Evolutionary conservation across 2,888 invertebrate genomes (phyloP).

Genomic region (Drosophila atroscutellata): DNA sequence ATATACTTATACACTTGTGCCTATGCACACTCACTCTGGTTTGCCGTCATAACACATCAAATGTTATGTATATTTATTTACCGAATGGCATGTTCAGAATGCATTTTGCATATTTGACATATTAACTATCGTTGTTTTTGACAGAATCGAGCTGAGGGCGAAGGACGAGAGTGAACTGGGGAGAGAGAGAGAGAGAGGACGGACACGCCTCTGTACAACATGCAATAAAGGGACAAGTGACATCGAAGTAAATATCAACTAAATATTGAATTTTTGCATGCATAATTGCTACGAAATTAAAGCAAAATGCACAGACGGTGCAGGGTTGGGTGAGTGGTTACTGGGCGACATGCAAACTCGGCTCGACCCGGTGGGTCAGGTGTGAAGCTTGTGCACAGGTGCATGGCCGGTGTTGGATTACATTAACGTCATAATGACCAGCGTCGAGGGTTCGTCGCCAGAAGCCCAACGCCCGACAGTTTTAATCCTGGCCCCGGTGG

Average conservation of each 20-base stretch:
- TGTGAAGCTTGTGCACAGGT: constrained; percentile 75
- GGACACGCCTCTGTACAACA: constrained; percentile 47
- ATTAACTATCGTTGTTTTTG: constrained; percentile 63
- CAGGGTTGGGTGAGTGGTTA: constrained; percentile 13
- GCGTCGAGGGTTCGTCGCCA: constrained; percentile 43
- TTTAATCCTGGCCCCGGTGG: constrained; percentile 62
- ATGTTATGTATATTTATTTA: constrained; percentile 20
- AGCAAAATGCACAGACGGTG: constrained; percentile 62
- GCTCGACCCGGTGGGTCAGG: constrained; percentile 47
- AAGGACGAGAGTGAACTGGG: background rate
- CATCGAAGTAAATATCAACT: constrained; percentile 59
- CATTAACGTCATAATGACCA: constrained; percentile 79
- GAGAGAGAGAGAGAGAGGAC: background rate
- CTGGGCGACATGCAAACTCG: constrained; percentile 57
- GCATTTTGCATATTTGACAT: constrained; percentile 68
- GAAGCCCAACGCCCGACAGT: constrained; percentile 57
- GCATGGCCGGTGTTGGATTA: constrained; percentile 75
- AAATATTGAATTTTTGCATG: constrained; percentile 77
- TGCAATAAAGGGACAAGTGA: constrained; percentile 68
- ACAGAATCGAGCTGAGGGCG: constrained; percentile 11
- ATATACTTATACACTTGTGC: constrained; percentile 6
- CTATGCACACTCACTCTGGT: constrained; percentile 8
- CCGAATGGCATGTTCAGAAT: constrained; percentile 48
- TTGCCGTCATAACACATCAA: constrained; percentile 19
- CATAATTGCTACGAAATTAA: constrained; percentile 78